phyloP scores from a whole-genome alignment of 1,140 invertebrate genomes.

The Trichonephila clavipes region DNA sequence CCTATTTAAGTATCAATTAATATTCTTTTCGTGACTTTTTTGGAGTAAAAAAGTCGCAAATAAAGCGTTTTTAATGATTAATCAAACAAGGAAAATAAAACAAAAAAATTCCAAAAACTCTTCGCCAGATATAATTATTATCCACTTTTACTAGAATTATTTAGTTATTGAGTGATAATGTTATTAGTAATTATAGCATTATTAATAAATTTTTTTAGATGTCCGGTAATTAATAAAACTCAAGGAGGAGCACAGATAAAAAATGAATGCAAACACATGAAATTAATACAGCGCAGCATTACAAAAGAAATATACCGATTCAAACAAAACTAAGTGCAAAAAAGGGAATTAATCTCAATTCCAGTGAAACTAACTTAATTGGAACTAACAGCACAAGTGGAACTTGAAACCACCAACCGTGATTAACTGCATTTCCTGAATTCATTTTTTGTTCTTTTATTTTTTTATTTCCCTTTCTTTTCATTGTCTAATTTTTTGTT shows the following conservation, averaged over 20 bases:
- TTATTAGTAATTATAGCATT: neutral
- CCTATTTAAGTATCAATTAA: too few species aligned
- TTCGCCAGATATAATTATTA: neutral
- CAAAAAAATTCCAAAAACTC: neutral
- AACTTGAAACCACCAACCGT: constrained; percentile 63
- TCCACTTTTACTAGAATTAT: neutral
- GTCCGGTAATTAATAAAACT: neutral
- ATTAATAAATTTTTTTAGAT: neutral
- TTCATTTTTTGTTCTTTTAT: constrained; percentile 45
- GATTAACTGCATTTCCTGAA: constrained; percentile 58
- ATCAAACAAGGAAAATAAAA: too few species aligned
- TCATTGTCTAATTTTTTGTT: neutral
- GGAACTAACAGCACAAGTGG: constrained; percentile 55
- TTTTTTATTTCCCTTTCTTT: constrained; percentile 10
- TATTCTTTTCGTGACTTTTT: too few species aligned
- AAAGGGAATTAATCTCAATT: constrained; percentile 46
- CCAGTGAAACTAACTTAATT: constrained; percentile 65
- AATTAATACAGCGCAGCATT: neutral
- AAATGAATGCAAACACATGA: neutral
- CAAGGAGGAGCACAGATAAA: neutral
- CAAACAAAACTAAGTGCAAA: neutral
- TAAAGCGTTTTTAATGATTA: too few species aligned
- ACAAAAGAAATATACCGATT: neutral
- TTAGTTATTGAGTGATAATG: neutral
- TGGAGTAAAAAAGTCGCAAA: too few species aligned